Evolutionary conservation across 2,888 invertebrate species (phyloP).

Genomic region (Zele albiditarsus): DNA sequence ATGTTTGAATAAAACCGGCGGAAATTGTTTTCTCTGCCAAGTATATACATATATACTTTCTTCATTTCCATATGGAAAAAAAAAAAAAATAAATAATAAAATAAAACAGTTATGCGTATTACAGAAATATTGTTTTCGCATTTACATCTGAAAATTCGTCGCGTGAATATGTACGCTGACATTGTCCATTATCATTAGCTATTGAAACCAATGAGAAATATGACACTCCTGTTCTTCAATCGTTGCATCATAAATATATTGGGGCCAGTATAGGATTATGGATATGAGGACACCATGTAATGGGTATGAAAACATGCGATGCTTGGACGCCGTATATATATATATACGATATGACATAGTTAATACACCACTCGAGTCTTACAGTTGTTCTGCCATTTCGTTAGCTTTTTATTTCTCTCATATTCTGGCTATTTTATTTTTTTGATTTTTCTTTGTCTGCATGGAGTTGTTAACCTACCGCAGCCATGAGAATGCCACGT

Average conservation of each 20-base stretch:
- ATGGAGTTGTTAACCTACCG: constrained; percentile 45
- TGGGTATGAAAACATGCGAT: neutral
- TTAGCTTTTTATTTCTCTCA: constrained; percentile 4
- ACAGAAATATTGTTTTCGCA: constrained; percentile 25
- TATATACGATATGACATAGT: constrained; percentile 33
- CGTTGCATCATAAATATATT: too few relatives aligned
- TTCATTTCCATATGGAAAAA: too few relatives aligned
- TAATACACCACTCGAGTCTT: constrained; percentile 34
- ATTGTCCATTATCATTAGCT: constrained; percentile 64
- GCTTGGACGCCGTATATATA: constrained; percentile 13
- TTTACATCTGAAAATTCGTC: constrained; percentile 13
- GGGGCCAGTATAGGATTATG: constrained; percentile 32
- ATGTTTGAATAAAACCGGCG: too few relatives aligned
- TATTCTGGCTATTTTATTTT: neutral
- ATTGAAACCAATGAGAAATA: constrained; percentile 59
- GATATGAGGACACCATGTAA: neutral
- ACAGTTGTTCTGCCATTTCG: neutral
- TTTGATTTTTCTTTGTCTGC: neutral
- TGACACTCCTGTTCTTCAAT: too few relatives aligned
- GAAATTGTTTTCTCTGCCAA: too few relatives aligned
- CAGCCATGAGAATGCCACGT: constrained; percentile 36
- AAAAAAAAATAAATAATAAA: too few relatives aligned
- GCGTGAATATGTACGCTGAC: too few relatives aligned
- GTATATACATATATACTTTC: too few relatives aligned
- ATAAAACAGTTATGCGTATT: neutral